Evolutionary conservation across 2,888 invertebrate species (phyloP), one percentile per base, ranked within the genome.

Genomic region (Himalopsyche japonica): DNA sequence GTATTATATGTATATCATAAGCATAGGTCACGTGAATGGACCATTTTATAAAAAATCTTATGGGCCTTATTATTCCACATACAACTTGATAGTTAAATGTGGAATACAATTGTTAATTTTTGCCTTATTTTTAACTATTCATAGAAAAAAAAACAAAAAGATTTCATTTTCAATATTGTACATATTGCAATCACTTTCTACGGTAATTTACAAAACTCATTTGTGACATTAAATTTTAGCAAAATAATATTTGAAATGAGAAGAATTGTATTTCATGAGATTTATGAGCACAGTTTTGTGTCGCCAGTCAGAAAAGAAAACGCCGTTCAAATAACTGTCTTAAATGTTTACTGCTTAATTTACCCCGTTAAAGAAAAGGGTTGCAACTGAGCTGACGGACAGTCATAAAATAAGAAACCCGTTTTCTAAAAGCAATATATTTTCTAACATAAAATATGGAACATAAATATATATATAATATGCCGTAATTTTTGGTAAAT

Each of bases 341-440:
- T 30, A 32, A 48, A 34, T 57, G 48, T 82, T 79, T 79, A 82
- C 76, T 78, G 82, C 79, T 82, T 70, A 79, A 79, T 70, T 82
- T 82, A 78, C 82, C 76, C 82, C 82, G 82, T 82, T 82, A 82
- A 34, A 24, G 79, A 70, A 82, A 82, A 76, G 82, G 82, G 79
- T 82, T 78, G 78, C 32, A 37, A 43, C 20, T 43, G 43, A 34
- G 20, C 18, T 77, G 77, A 43, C 77, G 37, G 77, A 32, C 37
- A 34, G 70, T 70, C 27, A 70, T 70, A 70, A 70, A 70, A 70
- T 20, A 70, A 70, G 3, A 27, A 70, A 70, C 70, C 70, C 70
- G 30, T 70, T 27, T 70, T 70, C 70, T 70, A 70, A 70, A 70
- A 27, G 70, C 27, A 70, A 70, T 70, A 70, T 70, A 70, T 30